phyloP scores from a whole-genome alignment of 1,140 invertebrate genomes.

The Sycophila sp. region DNA sequence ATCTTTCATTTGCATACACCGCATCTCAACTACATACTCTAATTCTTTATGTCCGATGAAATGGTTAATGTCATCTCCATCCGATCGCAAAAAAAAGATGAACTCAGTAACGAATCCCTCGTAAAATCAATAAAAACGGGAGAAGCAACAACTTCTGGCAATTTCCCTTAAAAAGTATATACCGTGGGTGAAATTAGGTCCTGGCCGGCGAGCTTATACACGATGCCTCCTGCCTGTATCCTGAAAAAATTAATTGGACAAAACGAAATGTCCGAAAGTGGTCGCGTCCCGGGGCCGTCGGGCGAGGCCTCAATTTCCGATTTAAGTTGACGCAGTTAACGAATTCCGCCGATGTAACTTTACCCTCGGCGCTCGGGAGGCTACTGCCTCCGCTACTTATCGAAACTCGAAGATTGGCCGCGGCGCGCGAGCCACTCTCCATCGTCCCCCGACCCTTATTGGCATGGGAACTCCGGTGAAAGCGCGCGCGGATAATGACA shows the following conservation, averaged over 20 bases:
- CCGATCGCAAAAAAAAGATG: too few relatives aligned
- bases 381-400: conserved; percentile 4
- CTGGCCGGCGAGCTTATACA: too few relatives aligned
- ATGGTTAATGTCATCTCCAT: too few relatives aligned
- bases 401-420: conserved; percentile 16
- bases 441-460: background rate
- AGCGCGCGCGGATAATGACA: conserved; percentile 20
- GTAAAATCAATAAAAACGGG: too few relatives aligned
- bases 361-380: background rate
- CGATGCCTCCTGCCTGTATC: too few relatives aligned
- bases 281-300: background rate
- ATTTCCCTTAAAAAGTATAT: too few relatives aligned
- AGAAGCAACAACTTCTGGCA: too few relatives aligned
- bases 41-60: too few relatives aligned
- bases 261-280: background rate
- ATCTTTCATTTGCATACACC: too few relatives aligned
- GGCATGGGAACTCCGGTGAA: conserved; percentile 2
- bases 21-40: too few relatives aligned
- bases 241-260: conserved; percentile 23
- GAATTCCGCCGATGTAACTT: conserved; percentile 20
- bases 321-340: conserved; percentile 28
- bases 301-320: conserved; percentile 20
- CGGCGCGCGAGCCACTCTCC: background rate
- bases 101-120: too few relatives aligned
- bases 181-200: too few relatives aligned